phyloP scores from a whole-genome alignment of 1,140 invertebrate genomes.

The Cydia splendana region DNA sequence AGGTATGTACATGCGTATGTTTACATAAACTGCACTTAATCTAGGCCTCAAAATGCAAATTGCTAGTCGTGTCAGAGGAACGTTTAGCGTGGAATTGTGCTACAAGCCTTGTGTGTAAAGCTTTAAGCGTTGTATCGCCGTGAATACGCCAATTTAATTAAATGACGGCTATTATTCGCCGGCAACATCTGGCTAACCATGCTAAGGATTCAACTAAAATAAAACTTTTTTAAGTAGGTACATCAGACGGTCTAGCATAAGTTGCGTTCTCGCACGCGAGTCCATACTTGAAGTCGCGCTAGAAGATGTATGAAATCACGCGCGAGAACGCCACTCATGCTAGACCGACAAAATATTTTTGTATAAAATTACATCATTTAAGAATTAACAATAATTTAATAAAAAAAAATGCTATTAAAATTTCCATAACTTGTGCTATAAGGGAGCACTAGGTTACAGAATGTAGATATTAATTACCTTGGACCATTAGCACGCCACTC shows the following conservation, averaged over 20 bases:
- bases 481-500: not conserved
- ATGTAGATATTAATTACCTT: not conserved
- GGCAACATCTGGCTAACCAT: not conserved
- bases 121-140: not conserved
- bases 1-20: not conserved
- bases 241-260: no score
- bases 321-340: no score
- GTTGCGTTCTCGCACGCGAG: no score
- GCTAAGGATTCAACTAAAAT: not conserved
- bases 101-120: slow-evolving; percentile 1
- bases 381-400: no score
- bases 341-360: no score
- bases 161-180: not conserved
- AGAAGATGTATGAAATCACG: no score
- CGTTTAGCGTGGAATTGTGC: slow-evolving; percentile 1
- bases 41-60: not conserved
- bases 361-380: no score
- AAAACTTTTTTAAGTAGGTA: not conserved
- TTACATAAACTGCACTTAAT: not conserved
- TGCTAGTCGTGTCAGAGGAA: not conserved
- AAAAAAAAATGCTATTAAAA: no score
- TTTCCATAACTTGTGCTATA: no score
- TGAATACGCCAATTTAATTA: not conserved
- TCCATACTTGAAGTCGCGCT: no score
- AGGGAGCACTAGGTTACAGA: not conserved